Conservation (phyloP, 2,888 invertebrate genomes). For the Drosophila rellima region DNA sequence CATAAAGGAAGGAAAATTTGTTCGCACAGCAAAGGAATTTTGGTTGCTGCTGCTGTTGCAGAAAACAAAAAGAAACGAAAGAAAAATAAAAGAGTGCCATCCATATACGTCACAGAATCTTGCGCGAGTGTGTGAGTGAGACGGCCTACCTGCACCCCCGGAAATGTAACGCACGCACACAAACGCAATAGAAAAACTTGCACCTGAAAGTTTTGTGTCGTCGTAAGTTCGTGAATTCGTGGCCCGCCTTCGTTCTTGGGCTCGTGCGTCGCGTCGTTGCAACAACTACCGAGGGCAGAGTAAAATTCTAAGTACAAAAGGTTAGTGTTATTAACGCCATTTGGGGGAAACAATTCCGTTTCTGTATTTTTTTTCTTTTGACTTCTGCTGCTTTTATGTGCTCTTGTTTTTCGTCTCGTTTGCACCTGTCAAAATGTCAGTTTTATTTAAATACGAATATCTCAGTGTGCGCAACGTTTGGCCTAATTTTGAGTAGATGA, state of each 20-base stretch:
- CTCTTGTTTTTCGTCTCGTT: conserved; percentile 34
- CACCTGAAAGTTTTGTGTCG: conserved; percentile 73
- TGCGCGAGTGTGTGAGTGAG: conserved; percentile 62
- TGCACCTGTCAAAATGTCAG: conserved; percentile 70
- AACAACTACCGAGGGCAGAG: conserved; percentile 50
- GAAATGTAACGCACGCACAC: conserved; percentile 74
- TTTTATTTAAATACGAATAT: conserved; percentile 32
- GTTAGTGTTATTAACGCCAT: conserved; percentile 59
- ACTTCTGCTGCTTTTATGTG: not conserved
- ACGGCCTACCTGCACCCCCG: conserved; percentile 74
- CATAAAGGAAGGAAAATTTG: conserved; percentile 51
- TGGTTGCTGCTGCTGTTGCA: conserved; percentile 59
- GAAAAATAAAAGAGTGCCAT: conserved; percentile 55
- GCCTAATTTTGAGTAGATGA: conserved; percentile 65
- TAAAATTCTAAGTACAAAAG: conserved; percentile 58
- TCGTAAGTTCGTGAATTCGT: conserved; percentile 31
- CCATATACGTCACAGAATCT: conserved; percentile 69
- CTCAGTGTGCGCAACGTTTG: conserved; percentile 52
- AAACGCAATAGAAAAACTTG: conserved; percentile 70
- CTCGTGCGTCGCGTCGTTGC: conserved; percentile 54
- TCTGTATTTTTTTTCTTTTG: not conserved
- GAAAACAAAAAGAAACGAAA: conserved; percentile 38
- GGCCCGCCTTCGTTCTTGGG: conserved; percentile 53
- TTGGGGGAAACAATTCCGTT: conserved; percentile 20
- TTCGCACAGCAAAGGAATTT: conserved; percentile 64